A percentile compares a stretch with the other conserved stretches of the same genome.
Evolutionary conservation across 1,140 invertebrate species (phyloP).

Genomic region (Bombus waltoni): DNA sequence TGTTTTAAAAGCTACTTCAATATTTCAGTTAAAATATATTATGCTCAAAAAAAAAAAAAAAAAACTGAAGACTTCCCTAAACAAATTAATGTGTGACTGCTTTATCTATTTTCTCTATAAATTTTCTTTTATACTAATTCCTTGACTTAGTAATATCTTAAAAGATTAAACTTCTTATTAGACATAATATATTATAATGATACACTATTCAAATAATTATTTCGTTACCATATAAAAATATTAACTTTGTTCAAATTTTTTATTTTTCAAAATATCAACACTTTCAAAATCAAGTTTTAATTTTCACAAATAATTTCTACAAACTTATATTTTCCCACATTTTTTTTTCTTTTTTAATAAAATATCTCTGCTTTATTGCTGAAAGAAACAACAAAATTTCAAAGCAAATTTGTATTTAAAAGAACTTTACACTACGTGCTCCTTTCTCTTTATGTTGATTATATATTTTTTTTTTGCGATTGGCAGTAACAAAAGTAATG

Average conservation of each 20-base stretch:
- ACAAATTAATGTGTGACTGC: constrained; percentile 22
- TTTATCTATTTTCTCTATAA: constrained; percentile 24
- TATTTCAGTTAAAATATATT: constrained; percentile 63
- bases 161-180: constrained; percentile 63
- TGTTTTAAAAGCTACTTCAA: constrained; percentile 44
- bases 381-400: constrained; percentile 52
- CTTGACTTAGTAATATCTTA: constrained; percentile 51
- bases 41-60: constrained; percentile 45
- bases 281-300: constrained; percentile 49
- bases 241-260: constrained; percentile 62
- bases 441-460: constrained; percentile 49
- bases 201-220: constrained; percentile 61
- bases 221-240: constrained; percentile 66
- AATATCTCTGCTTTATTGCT: constrained; percentile 52
- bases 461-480: constrained; percentile 37
- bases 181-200: constrained; percentile 59
- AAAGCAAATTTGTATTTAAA: constrained; percentile 48
- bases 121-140: constrained; percentile 49
- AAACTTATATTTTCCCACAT: constrained; percentile 42
- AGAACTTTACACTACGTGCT: constrained; percentile 45
- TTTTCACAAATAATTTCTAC: constrained; percentile 53
- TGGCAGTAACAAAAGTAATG: constrained; percentile 68
- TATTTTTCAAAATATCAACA: constrained; percentile 57
- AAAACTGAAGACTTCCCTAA: constrained; percentile 34
- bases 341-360: constrained; percentile 43